Percentiles rank a stretch among this genome's conserved stretches.
phyloP scores from a whole-genome alignment of 2,113 vertebrate species.

The Coracopsis vasa region DNA sequence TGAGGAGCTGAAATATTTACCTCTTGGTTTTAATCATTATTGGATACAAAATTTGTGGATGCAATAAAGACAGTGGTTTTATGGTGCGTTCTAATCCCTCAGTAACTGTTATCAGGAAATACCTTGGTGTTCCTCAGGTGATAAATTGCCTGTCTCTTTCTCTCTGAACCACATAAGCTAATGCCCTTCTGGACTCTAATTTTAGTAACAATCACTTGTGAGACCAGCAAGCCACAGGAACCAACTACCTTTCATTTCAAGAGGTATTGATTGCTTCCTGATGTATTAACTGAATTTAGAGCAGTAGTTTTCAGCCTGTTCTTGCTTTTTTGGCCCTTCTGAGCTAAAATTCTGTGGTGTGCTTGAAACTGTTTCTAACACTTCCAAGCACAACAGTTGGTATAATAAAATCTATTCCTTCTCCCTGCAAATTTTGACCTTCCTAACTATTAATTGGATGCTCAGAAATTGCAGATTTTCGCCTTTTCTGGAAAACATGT shows the following conservation, averaged over 20 bases:
- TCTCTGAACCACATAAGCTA: background rate
- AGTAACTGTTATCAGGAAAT: background rate
- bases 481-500: background rate
- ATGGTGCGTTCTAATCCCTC: background rate
- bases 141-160: background rate
- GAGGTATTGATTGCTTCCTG: background rate
- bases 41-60: background rate
- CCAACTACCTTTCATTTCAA: background rate
- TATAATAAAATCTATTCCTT: background rate
- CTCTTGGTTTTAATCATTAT: background rate
- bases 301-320: background rate
- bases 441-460: background rate
- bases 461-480: background rate
- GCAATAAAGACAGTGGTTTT: background rate
- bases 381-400: background rate
- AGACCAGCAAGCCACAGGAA: background rate
- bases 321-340: background rate
- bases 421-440: background rate
- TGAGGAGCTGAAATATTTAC: conserved; percentile 20
- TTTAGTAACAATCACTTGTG: background rate
- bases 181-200: background rate
- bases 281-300: background rate
- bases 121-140: background rate
- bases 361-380: background rate
- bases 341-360: background rate